Base-by-base conservation (phyloP, 53 echinoderm and acorn worm genomes). In the Stichopus horrens region DNA sequence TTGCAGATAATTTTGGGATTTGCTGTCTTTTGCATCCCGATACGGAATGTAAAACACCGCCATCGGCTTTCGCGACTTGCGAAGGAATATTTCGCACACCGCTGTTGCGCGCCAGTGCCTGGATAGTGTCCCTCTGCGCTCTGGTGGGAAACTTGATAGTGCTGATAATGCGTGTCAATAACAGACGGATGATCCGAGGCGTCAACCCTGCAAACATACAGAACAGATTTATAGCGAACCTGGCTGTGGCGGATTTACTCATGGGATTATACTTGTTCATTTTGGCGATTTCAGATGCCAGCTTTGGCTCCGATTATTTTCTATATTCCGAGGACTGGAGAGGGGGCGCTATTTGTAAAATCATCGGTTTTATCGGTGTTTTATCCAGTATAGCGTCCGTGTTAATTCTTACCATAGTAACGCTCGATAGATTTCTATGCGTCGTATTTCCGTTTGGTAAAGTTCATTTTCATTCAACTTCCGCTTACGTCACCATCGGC, bases 181-280 rank as follows among this genome's bases (percentile, higher is more conserved):
- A 71, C 67, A 79, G 52, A 63, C 80, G 14, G 63, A 52, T 19
- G 20, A 74, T 21, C 22, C 86, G 63, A 23, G 88, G 56, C n/a
- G 75, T 59, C 58, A 89, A 87, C 73, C 74, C 55, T 14, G 55
- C 74, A 8, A 89, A 66, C 1, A 79, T 89, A 6, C 94, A 94
- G 73, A 74, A 87, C 23, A 63, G 56, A 20, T 85, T 92, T 53
- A 94, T 94, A 67, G 83, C 88, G 13, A 92, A 94, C 53, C 56
- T 94, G 9, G 94, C 94, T 5, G 54, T 92, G 14, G 87, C 94
- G 5, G 94, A 94, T 66, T 52, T 94, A 9, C 90, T 94, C 7
- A 94, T 92, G 90, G 94, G 94, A 1, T n/a, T 94, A 8, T 94
- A 94, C 78, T 79, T 94, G 90, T 58, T 92, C 8, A 90, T 92